Evolutionary conservation across 2,113 vertebrate genomes (phyloP), one percentile per base, ranked within the genome.

Genomic region (Gavialis gangeticus): DNA sequence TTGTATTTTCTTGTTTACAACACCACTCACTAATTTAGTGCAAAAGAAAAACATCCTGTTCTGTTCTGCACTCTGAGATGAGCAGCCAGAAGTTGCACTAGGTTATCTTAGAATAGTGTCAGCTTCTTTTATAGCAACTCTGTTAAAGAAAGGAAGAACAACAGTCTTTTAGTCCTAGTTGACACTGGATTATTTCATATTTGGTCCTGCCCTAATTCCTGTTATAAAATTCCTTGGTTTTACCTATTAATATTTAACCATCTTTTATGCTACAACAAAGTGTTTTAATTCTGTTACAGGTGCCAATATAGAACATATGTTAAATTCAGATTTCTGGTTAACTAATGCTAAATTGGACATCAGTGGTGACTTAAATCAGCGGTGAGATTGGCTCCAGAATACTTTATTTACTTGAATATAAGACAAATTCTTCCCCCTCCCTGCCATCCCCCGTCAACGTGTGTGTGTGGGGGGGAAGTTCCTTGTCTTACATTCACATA

Each of bases 1-100:
- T 96, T 97, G 93, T 95, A 77, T 91, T 60, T 96, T 96, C 90
- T 90, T 98, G 87, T 96, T 80, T 91, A 88, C 24, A 84, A 85
- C 80, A 90, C 78, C 95, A 9, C 79, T 64, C 30, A 82, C 54
- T 84, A 85, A 79, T 90, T 85, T 81, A 91, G 89, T 62, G 75
- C 63, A 93, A 79, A 83, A 81, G 81, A 76, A 84, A 75, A 7
- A 10, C 75, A 83, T 25, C 63, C n/a, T 87, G 87, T 92, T 82
- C 4, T 89, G 59, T 91, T 91, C 62, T 58, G 56, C 60, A 30
- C 66, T 91, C 25, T 69, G 82, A 91, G 95, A 85, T 80, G 79
- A 67, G 67, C 82, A 76, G 81, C 81, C 75, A 83, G 66, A 34
- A 83, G n/a, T 82, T 67, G 67, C 60, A 81, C 81, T 93, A 87